These are phyloP conservation scores for Paraescarpia echinospica DNA, from an alignment of 1,140 invertebrate species.

Conservation along the genomic window DNA sequence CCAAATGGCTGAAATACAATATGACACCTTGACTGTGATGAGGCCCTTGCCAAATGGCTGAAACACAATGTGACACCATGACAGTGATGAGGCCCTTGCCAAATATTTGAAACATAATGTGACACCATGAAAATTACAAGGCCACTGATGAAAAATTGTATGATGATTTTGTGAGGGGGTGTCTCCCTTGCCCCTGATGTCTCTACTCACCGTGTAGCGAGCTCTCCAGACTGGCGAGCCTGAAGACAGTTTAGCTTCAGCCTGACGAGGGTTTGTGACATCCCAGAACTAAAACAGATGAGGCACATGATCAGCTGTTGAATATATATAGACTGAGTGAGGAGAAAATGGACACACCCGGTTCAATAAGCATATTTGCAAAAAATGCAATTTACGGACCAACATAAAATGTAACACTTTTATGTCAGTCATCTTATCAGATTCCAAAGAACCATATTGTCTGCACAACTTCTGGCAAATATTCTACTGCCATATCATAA, in stretches of 20 bases:
- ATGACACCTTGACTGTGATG: not conserved
- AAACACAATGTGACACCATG: not conserved
- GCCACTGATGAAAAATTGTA: not conserved
- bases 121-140: not conserved
- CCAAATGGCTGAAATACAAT: not conserved
- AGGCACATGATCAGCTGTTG: not conserved
- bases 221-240: conserved; percentile 91
- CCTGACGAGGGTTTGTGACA: conserved; percentile 76
- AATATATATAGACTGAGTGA: not conserved
- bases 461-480: too few relatives aligned
- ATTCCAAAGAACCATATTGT: too few relatives aligned
- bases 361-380: too few relatives aligned
- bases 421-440: too few relatives aligned
- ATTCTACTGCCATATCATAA: too few relatives aligned
- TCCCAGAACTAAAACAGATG: conserved; percentile 75
- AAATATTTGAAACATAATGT: too few relatives aligned
- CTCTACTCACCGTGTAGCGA: conserved; percentile 74
- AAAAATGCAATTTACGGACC: too few relatives aligned
- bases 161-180: not conserved
- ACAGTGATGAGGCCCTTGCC: not conserved
- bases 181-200: not conserved
- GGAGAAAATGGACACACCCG: too few relatives aligned
- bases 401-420: too few relatives aligned
- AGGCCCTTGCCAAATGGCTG: not conserved
- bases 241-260: conserved; percentile 80